phyloP scores from a whole-genome alignment of 1,140 invertebrate genomes.

The Cyclargus thomasi region DNA sequence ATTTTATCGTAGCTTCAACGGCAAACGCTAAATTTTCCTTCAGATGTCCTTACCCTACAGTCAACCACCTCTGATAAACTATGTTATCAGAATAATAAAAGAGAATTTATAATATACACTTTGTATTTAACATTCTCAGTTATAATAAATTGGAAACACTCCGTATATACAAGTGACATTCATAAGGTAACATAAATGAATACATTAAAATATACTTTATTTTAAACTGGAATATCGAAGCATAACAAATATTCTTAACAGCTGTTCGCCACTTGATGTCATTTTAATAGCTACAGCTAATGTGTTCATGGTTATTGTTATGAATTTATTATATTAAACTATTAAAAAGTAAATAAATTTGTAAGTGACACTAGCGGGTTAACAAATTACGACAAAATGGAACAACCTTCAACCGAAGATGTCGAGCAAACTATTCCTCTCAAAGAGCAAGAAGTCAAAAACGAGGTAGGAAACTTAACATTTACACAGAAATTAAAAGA shows the following conservation, averaged over 20 bases:
- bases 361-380: not conserved
- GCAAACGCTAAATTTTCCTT: not conserved
- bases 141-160: not conserved
- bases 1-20: no score
- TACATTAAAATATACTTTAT: not conserved
- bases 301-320: not conserved
- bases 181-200: not conserved
- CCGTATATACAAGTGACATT: not conserved
- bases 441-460: not conserved
- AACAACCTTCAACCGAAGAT: not conserved
- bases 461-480: not conserved
- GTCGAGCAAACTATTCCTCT: not conserved
- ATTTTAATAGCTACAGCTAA: not conserved
- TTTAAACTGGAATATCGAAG: not conserved
- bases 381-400: not conserved
- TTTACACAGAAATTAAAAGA: slow-evolving; percentile 45
- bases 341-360: not conserved
- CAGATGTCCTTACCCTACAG: not conserved
- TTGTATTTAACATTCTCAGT: not conserved
- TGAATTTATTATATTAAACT: not conserved
- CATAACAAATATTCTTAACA: not conserved
- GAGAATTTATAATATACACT: not conserved
- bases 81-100: not conserved
- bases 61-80: not conserved
- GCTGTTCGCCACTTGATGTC: not conserved